A percentile compares a stretch with the other conserved stretches of the same genome.
phyloP scores from a whole-genome alignment of 2,888 invertebrate species.

The Aproaerema taeniolella region DNA sequence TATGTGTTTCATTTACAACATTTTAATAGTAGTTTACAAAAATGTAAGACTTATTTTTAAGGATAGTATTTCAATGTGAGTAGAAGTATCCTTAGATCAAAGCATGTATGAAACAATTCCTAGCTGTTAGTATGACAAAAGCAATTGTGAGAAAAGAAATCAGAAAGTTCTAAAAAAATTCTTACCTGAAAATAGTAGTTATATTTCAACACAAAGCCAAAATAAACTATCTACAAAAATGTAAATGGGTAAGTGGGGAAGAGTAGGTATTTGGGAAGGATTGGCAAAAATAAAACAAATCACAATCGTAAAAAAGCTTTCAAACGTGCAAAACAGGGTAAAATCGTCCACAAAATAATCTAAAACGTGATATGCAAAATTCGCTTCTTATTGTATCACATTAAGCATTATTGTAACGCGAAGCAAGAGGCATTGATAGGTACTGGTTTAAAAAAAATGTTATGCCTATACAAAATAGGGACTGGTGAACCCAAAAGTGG shows the following conservation, averaged over 20 bases:
- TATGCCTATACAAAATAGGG: no score
- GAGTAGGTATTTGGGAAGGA: background rate
- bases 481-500: no score
- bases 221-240: slow-evolving; percentile 38
- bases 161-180: slow-evolving; percentile 25
- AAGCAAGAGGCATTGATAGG: no score
- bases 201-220: slow-evolving; percentile 39
- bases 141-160: slow-evolving; percentile 9
- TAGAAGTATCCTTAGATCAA: slow-evolving; percentile 1
- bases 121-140: slow-evolving; percentile 6
- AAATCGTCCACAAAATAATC: background rate
- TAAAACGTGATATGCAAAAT: background rate
- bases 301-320: slow-evolving; percentile 77
- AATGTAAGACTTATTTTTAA: no score
- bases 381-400: no score
- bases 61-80: no score
- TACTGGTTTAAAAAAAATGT: no score
- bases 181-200: slow-evolving; percentile 67
- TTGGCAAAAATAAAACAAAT: slow-evolving; percentile 67
- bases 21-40: no score
- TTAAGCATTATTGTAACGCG: no score
- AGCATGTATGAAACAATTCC: slow-evolving; percentile 22
- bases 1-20: no score
- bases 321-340: slow-evolving; percentile 61
- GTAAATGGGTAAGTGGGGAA: background rate